These are phyloP conservation scores for Resseliella maxima DNA, from an alignment of 2,888 invertebrate species.

Conservation along the genomic window DNA sequence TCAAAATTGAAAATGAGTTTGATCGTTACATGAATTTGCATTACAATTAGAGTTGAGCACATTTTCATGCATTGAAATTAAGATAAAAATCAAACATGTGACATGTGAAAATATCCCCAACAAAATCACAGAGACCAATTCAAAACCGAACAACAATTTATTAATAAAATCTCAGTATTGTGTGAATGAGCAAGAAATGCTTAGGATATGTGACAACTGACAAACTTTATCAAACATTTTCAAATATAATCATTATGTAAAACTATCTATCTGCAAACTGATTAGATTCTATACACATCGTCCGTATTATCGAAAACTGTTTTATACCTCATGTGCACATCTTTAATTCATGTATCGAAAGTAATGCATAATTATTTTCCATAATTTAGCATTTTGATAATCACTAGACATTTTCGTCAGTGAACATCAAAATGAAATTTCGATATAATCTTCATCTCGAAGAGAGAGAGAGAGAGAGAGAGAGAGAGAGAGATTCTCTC, in stretches of 20 bases:
- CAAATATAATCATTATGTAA: not conserved
- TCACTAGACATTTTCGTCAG: not conserved
- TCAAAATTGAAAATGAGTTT: not conserved
- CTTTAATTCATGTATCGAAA: slow-evolving; percentile 18
- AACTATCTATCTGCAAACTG: not conserved
- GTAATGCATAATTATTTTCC: slow-evolving; percentile 33
- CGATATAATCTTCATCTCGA: not conserved
- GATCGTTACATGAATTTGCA: slow-evolving; percentile 25
- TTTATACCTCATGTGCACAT: not conserved
- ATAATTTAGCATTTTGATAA: slow-evolving; percentile 38
- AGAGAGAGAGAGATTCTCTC: too few species aligned
- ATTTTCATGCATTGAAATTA: not conserved
- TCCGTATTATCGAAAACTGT: not conserved
- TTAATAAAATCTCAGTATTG: not conserved
- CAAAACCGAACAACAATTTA: not conserved
- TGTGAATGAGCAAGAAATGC: too few species aligned
- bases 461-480: too few species aligned
- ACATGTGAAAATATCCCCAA: too few species aligned
- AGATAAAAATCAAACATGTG: not conserved
- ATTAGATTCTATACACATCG: not conserved
- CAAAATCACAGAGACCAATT: not conserved
- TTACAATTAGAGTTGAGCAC: not conserved
- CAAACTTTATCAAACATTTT: too few species aligned
- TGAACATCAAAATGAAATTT: not conserved
- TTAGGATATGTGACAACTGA: too few species aligned